phyloP scores from a whole-genome alignment of 2,113 vertebrate genomes.

The Bagarius yarrelli region DNA sequence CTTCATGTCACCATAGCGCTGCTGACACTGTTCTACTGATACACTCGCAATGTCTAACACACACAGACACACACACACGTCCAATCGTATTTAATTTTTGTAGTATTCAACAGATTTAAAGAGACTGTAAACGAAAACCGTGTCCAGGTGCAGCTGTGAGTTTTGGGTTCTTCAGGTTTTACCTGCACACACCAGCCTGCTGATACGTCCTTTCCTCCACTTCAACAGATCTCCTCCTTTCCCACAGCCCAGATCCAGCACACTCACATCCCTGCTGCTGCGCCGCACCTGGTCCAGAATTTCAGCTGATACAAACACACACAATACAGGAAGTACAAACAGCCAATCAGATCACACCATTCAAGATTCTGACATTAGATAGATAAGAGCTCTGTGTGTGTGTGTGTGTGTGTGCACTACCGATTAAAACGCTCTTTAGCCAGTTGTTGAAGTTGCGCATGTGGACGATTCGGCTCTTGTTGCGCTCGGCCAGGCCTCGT shows the following conservation, averaged over 20 bases:
- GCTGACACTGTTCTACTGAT: conserved; percentile 91
- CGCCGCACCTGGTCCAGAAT: conserved; percentile 81
- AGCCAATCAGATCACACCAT: background rate
- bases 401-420: conserved; percentile 64
- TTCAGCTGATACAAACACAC: conserved; percentile 76
- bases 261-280: conserved; percentile 73
- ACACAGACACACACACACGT: conserved; percentile 12
- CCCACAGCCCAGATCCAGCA: conserved; percentile 94
- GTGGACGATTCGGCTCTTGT: conserved; percentile 88
- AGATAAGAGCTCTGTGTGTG: background rate
- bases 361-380: background rate
- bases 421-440: conserved; percentile 95
- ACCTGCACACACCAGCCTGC: conserved; percentile 92
- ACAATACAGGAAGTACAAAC: background rate
- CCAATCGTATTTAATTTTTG: background rate
- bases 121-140: background rate
- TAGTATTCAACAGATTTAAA: background rate
- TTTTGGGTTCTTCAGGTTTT: conserved; percentile 43
- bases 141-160: background rate
- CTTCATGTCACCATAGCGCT: conserved; percentile 87
- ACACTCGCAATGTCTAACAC: conserved; percentile 85
- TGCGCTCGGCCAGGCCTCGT: conserved; percentile 83
- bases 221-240: conserved; percentile 97
- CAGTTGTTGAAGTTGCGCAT: conserved; percentile 99
- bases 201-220: conserved; percentile 91